Conservation (phyloP, 2,888 invertebrate species). For the Phortica okadai region DNA sequence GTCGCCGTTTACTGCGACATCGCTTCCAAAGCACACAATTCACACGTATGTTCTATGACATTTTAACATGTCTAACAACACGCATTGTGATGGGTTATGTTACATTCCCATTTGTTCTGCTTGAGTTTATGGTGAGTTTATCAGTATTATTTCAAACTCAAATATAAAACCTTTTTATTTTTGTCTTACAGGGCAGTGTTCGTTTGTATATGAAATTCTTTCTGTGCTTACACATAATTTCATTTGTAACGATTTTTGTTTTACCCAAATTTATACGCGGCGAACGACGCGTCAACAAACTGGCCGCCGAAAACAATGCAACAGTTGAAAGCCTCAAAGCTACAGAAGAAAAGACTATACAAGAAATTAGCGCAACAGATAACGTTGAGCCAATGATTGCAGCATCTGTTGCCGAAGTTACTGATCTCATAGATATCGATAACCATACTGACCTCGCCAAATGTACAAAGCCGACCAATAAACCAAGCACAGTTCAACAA, state of each 20-base stretch:
- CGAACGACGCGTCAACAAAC: conserved; percentile 56
- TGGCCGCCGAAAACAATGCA: conserved; percentile 17
- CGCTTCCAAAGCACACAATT: conserved; percentile 83
- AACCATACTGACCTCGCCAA: conserved; percentile 41
- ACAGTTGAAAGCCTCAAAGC: neutral
- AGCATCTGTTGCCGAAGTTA: neutral
- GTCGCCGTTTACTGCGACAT: conserved; percentile 87
- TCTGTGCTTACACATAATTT: conserved; percentile 77
- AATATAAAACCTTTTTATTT: conserved; percentile 7
- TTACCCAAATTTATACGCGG: conserved; percentile 74
- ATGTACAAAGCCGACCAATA: conserved; percentile 40
- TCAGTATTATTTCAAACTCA: too few relatives aligned
- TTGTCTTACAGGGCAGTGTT: conserved; percentile 78
- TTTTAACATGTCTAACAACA: conserved; percentile 87
- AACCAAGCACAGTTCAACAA: conserved; percentile 15
- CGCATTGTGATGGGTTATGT: conserved; percentile 91
- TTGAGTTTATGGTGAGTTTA: conserved; percentile 88
- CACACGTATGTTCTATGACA: conserved; percentile 87
- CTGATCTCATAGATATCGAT: conserved; percentile 56
- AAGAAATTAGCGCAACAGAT: neutral
- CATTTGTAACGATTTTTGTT: conserved; percentile 73
- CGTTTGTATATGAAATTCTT: too few relatives aligned
- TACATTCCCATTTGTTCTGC: conserved; percentile 93
- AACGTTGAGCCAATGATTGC: neutral
- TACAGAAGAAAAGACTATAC: conserved; percentile 11